Base-by-base conservation (phyloP, 2,888 invertebrate species). In the Unio delphinus region DNA sequence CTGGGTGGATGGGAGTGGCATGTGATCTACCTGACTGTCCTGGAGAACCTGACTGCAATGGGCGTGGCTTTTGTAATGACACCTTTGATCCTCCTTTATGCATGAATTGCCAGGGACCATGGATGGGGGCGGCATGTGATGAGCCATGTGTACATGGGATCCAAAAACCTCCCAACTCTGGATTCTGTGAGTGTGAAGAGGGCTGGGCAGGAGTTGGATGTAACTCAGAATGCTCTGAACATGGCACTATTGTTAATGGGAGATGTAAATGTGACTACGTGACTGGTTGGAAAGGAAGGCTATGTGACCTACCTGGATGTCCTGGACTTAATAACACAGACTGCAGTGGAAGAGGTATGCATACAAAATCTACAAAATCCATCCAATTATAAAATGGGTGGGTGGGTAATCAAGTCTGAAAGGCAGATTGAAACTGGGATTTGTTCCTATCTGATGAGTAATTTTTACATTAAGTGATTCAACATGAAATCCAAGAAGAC, bases 291-390 rank as follows among this genome's bases (percentile, higher is more conserved):
- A 83, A 82, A 66, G 85, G 81, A 56, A 64, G 62, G 30, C 67
- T 84, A 17, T 85, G 85, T 74, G 83, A 85, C 64, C 77, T 82
- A 1, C 83, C 84, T 11, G 85, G 85, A 23, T 85, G 85, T 65
- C 84, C 85, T 59, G 85, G 85, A 8, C 71, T 85, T 28, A 72
- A 70, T 70, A 71, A 75, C 15, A 54, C 73, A 8, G 84, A 85
- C 75, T 85, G 85, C 67, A 84, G 84, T 67, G 83, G 80, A 8
- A 81, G 83, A 80, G 85, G 85, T 85, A 63, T 61, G 69, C 4
- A 28, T 26, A 20, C 20, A 65, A 4, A 15, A 1, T 45, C 45
- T 2, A 15, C 15, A 45, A 11, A 45, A 45, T 45, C 11, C 3
- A 15, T 45, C 15, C 1, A 15, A 45, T 45, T 45, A 45, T 45